Conservation (phyloP, 1,140 invertebrate species). For the Archivesica marissinica region DNA sequence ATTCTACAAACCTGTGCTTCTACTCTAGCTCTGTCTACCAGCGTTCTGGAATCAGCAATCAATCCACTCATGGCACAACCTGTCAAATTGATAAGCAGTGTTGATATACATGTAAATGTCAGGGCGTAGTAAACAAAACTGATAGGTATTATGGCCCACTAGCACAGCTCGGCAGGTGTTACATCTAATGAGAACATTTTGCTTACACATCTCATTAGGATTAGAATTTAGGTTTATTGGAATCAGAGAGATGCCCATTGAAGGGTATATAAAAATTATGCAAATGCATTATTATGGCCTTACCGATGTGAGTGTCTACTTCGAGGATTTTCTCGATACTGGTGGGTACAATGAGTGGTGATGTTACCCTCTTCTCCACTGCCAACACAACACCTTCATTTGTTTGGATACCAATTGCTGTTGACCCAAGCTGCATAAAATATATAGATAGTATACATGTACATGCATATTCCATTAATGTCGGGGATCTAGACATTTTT, state of each 20-base stretch:
- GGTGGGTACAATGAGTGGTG: conserved; percentile 96
- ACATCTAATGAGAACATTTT: too few relatives aligned
- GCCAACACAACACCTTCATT: conserved; percentile 97
- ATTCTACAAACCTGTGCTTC: conserved; percentile 89
- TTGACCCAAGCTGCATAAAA: conserved; percentile 92
- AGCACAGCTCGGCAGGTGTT: too few relatives aligned
- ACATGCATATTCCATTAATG: too few relatives aligned
- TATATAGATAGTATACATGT: conserved; percentile 49
- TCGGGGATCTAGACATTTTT: too few relatives aligned
- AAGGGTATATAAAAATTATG: too few relatives aligned
- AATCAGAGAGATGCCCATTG: too few relatives aligned
- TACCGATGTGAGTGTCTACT: conserved; percentile 97
- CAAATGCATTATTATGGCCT: too few relatives aligned
- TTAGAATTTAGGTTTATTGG: too few relatives aligned
- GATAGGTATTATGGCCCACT: too few relatives aligned
- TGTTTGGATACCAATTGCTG: conserved; percentile 99
- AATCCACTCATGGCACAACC: conserved; percentile 98
- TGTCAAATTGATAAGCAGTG: conserved; percentile 79
- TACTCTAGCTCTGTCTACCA: conserved; percentile 96
- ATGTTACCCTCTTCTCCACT: conserved; percentile 99
- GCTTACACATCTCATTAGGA: too few relatives aligned
- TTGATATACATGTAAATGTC: too few relatives aligned
- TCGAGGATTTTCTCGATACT: conserved; percentile 98
- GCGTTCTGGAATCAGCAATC: conserved; percentile 98
- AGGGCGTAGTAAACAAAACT: too few relatives aligned